These are phyloP conservation scores for Drosophila meridiana DNA, from an alignment of 2,888 invertebrate genomes.

Conservation along the genomic window DNA sequence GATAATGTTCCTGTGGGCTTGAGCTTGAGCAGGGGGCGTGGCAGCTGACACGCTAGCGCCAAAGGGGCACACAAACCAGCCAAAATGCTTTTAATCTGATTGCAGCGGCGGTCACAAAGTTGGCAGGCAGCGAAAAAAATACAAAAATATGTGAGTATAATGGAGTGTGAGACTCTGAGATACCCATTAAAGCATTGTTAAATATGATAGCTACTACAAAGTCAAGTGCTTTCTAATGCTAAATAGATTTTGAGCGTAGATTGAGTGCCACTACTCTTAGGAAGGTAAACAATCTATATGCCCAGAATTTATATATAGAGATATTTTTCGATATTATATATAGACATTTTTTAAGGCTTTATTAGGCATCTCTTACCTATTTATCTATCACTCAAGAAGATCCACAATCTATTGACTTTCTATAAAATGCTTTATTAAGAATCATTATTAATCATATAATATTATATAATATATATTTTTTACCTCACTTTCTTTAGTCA, in stretches of 20 bases:
- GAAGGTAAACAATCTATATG: no score
- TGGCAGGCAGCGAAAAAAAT: constrained; percentile 22
- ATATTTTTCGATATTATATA: no score
- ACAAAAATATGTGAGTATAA: background rate
- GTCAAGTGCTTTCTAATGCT: background rate
- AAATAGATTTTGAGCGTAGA: background rate
- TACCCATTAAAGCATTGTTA: constrained; percentile 1
- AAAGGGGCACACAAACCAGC: constrained; percentile 29
- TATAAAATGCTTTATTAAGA: no score
- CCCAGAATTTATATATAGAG: no score
- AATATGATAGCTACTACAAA: background rate
- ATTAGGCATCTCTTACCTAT: no score
- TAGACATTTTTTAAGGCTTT: no score
- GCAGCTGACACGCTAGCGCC: constrained; percentile 45
- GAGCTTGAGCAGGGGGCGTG: constrained; percentile 26
- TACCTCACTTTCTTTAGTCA: no score
- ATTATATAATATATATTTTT: no score
- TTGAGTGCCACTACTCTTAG: background rate
- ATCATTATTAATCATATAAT: no score
- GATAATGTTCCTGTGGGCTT: constrained; percentile 48
- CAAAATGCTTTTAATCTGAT: constrained; percentile 80
- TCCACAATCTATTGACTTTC: no score
- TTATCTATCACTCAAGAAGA: no score
- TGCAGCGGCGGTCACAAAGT: constrained; percentile 69
- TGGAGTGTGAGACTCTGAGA: background rate